These are phyloP conservation scores for Saturnia pavonia DNA, from an alignment of 2,888 invertebrate species.

Conservation along the genomic window DNA sequence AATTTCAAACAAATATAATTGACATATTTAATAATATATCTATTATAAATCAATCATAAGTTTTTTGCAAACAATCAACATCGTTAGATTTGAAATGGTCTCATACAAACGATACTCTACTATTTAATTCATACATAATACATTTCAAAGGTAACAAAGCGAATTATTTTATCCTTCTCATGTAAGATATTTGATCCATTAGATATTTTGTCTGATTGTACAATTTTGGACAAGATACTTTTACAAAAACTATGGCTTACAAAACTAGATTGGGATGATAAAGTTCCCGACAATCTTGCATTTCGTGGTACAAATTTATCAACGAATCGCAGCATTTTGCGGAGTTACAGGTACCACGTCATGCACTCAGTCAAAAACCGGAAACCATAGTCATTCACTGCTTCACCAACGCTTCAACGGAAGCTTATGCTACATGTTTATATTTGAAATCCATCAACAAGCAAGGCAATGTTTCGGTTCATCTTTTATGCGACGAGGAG, in stretches of 20 bases:
- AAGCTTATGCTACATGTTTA: slow-evolving; percentile 19
- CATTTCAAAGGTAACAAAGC: slow-evolving; percentile 23
- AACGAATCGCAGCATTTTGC: too few species aligned
- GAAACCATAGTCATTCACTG: slow-evolving; percentile 22
- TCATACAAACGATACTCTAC: slow-evolving; percentile 24
- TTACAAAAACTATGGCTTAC: slow-evolving; percentile 30
- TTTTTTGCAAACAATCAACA: background rate
- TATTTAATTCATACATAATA: slow-evolving; percentile 31
- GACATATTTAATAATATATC: slow-evolving; percentile 19
- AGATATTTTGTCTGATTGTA: slow-evolving; percentile 22
- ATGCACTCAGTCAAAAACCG: slow-evolving; percentile 27
- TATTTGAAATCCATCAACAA: slow-evolving; percentile 23
- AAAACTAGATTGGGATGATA: slow-evolving; percentile 35
- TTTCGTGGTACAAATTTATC: too few species aligned
- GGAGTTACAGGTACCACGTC: too few species aligned
- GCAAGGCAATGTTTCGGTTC: slow-evolving; percentile 1
- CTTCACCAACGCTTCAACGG: slow-evolving; percentile 28
- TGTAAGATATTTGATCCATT: slow-evolving; percentile 32
- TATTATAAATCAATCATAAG: background rate
- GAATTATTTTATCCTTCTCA: slow-evolving; percentile 25
- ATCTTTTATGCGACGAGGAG: slow-evolving; percentile 29
- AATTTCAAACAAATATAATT: slow-evolving; percentile 29
- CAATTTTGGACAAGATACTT: slow-evolving; percentile 28
- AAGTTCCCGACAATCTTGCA: slow-evolving; percentile 13
- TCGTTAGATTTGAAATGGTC: slow-evolving; percentile 28